These are phyloP conservation scores for Mythimna loreyi DNA, from an alignment of 2,888 invertebrate genomes.

Conservation along the genomic window DNA sequence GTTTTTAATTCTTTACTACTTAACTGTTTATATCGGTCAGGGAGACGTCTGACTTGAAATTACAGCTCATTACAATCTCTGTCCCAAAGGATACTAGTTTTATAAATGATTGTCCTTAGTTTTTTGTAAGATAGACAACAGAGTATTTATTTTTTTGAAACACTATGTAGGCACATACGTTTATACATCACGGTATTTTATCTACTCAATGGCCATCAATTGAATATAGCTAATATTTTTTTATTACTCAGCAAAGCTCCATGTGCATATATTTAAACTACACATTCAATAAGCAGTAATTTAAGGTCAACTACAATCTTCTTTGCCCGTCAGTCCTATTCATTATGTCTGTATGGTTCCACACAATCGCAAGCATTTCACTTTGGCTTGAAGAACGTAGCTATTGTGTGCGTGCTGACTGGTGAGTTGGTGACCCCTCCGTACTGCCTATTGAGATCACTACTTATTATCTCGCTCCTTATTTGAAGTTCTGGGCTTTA, in stretches of 20 bases:
- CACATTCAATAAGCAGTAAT: constrained; percentile 23
- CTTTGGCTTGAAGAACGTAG: constrained; percentile 28
- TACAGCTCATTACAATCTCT: too few relatives aligned
- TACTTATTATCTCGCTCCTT: constrained; percentile 28
- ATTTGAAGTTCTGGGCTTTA: constrained; percentile 16
- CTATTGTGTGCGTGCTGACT: constrained; percentile 12
- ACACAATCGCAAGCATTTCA: constrained; percentile 42
- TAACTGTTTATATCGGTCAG: too few relatives aligned
- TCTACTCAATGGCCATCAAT: neutral
- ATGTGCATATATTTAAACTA: constrained; percentile 14
- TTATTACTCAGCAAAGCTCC: constrained; percentile 13
- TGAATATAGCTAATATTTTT: constrained; percentile 1
- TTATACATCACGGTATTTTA: neutral
- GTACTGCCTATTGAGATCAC: constrained; percentile 19
- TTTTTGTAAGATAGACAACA: too few relatives aligned
- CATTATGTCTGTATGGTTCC: constrained; percentile 11
- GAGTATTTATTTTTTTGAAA: too few relatives aligned
- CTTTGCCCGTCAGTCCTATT: constrained; percentile 34
- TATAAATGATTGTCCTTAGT: too few relatives aligned
- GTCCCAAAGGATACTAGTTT: too few relatives aligned
- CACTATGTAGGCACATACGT: too few relatives aligned
- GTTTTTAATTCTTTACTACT: neutral
- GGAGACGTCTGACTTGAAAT: too few relatives aligned
- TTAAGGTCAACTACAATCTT: constrained; percentile 39
- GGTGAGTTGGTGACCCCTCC: constrained; percentile 28